Conservation (phyloP, 2,797 vertebrate species). For the Mareca penelope region DNA sequence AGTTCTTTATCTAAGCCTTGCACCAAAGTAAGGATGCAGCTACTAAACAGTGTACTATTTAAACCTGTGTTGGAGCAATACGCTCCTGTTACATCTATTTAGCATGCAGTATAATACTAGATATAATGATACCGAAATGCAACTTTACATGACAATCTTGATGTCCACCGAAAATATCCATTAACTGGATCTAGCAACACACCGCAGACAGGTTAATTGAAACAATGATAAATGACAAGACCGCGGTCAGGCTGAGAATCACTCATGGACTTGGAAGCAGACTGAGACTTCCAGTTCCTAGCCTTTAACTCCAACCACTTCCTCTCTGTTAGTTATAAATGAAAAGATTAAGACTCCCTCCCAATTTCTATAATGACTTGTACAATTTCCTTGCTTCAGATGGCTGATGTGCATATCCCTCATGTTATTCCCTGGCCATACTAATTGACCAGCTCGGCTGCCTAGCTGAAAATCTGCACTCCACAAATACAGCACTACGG, state of each 20-base stretch:
- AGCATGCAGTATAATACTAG: neutral
- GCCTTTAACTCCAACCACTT: neutral
- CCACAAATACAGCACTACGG: neutral
- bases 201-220: neutral
- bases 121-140: neutral
- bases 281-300: neutral
- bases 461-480: neutral
- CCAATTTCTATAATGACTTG: neutral
- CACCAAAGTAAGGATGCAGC: accelerated
- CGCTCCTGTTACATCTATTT: neutral
- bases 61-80: neutral
- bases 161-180: neutral
- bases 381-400: neutral
- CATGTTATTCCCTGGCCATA: accelerated
- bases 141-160: neutral
- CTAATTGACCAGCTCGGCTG: neutral
- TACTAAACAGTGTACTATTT: neutral
- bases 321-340: neutral
- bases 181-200: neutral
- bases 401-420: neutral
- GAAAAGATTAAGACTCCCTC: neutral
- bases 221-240: neutral
- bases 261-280: neutral
- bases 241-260: neutral
- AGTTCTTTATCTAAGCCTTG: neutral